Percentiles rank a stretch among this genome's conserved stretches.
phyloP scores from a whole-genome alignment of 2,113 vertebrate species.

The Bucco capensis region DNA sequence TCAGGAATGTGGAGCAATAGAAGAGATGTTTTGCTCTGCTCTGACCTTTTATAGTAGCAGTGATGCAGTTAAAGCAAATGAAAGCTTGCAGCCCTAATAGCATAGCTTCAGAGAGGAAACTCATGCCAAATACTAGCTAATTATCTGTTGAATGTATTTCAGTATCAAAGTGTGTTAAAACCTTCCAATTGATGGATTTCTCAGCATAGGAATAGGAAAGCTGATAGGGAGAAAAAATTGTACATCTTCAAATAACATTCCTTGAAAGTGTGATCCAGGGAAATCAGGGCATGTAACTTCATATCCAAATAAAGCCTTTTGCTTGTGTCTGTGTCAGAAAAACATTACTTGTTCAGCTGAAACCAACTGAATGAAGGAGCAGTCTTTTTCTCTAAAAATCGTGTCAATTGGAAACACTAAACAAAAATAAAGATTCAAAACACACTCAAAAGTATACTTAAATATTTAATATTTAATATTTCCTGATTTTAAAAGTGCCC shows the following conservation, averaged over 20 bases:
- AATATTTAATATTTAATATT: background rate
- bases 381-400: background rate
- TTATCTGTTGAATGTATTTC: background rate
- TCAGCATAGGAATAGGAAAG: background rate
- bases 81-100: background rate
- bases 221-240: background rate
- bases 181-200: background rate
- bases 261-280: background rate
- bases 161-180: background rate
- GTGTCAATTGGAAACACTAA: background rate
- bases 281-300: background rate
- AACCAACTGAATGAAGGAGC: background rate
- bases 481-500: background rate
- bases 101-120: background rate
- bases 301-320: background rate
- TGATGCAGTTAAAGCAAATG: background rate
- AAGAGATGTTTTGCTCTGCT: conserved; percentile 2
- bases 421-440: background rate
- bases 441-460: background rate
- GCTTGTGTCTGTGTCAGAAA: background rate
- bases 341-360: background rate
- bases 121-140: background rate
- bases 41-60: background rate
- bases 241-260: background rate
- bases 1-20: background rate